Evolutionary conservation across 2,888 invertebrate genomes (phyloP).

Genomic region (Luperina testacea): DNA sequence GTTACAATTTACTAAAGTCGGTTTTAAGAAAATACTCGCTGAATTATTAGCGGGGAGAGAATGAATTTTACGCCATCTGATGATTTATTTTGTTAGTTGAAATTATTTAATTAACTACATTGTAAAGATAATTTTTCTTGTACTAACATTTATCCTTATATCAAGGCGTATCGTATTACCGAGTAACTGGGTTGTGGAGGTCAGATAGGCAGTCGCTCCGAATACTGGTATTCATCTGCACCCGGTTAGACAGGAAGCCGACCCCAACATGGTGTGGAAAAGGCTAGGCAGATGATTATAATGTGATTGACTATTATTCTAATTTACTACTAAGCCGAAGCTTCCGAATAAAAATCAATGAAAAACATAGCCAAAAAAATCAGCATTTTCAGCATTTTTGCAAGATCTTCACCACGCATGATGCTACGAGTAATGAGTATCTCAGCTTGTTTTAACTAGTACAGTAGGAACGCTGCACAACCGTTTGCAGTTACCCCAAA

Average conservation of each 20-base stretch:
- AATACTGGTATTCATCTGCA: too few species aligned
- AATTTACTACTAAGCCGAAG: neutral
- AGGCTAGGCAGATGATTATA: neutral
- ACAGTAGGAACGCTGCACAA: neutral
- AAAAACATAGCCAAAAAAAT: neutral
- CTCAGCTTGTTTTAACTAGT: neutral
- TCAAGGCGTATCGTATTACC: too few species aligned
- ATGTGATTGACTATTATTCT: too few species aligned
- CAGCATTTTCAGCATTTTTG: neutral
- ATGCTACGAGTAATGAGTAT: too few species aligned
- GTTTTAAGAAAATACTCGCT: conserved; percentile 44
- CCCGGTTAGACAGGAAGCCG: too few species aligned
- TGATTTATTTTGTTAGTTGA: conserved; percentile 1
- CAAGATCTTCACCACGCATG: neutral
- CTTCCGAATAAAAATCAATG: neutral
- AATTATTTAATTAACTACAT: neutral
- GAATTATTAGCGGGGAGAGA: conserved; percentile 29
- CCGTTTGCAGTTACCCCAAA: neutral
- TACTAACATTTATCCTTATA: too few species aligned
- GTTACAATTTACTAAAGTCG: conserved; percentile 43
- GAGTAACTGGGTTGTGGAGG: too few species aligned
- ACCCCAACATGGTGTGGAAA: too few species aligned
- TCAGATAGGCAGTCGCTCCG: too few species aligned
- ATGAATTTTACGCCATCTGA: conserved; percentile 38
- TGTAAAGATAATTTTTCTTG: neutral